Evolutionary conservation across 1,140 invertebrate genomes (phyloP).

Genomic region (Bilobella aurantiaca): DNA sequence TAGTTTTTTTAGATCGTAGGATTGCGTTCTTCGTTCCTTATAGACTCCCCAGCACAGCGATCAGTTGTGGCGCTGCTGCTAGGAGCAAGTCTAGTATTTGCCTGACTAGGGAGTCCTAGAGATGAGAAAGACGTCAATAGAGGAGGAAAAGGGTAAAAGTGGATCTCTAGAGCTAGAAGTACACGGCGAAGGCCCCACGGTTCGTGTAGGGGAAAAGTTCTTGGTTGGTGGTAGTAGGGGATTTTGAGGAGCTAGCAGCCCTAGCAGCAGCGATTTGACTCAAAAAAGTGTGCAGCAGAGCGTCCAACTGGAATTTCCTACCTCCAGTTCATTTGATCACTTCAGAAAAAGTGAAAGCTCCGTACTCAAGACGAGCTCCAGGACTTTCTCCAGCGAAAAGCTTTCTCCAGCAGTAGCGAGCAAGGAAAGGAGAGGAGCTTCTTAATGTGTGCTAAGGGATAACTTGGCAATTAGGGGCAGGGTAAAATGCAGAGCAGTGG

Average conservation of each 20-base stretch:
- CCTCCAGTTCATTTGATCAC: not conserved
- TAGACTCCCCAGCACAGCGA: no score
- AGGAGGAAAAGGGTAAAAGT: not conserved
- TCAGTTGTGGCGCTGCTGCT: no score
- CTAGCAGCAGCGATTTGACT: no score
- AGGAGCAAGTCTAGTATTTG: no score
- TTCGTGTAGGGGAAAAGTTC: no score
- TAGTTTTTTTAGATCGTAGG: no score
- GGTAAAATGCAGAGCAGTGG: not conserved
- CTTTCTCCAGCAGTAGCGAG: not conserved
- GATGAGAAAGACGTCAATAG: not conserved
- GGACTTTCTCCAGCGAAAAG: not conserved
- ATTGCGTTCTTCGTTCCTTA: no score
- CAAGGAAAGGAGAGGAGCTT: not conserved
- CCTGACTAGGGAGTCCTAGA: no score
- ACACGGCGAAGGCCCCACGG: no score
- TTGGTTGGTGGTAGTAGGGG: no score
- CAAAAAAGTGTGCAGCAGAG: constrained; percentile 3
- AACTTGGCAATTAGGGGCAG: not conserved
- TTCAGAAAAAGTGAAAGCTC: not conserved
- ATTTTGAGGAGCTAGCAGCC: no score
- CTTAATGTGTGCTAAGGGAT: not conserved
- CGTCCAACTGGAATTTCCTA: constrained; percentile 2
- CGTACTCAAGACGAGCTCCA: not conserved
- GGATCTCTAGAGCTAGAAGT: no score